phyloP scores from a whole-genome alignment of 1,140 invertebrate genomes.

The Anthonomus grandis region DNA sequence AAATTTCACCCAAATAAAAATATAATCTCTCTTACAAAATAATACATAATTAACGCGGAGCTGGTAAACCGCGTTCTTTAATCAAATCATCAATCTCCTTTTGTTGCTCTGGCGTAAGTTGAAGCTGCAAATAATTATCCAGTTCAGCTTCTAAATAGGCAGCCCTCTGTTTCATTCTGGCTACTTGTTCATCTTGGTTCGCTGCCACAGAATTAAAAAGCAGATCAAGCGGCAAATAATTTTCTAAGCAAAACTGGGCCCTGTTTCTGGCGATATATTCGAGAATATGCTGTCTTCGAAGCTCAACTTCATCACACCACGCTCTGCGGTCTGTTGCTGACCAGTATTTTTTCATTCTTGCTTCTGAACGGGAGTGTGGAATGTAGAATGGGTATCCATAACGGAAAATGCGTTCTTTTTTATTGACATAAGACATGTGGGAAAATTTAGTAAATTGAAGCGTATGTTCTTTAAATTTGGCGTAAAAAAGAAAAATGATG shows the following conservation, averaged over 20 bases:
- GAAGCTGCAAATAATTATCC: slow-evolving; percentile 27
- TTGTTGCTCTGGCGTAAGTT: slow-evolving; percentile 31
- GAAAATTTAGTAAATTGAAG: too few species aligned
- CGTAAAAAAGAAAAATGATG: too few species aligned
- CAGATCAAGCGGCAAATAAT: slow-evolving; percentile 51
- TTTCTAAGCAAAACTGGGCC: slow-evolving; percentile 28
- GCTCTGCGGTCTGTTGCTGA: slow-evolving; percentile 41
- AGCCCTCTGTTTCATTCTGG: slow-evolving; percentile 49
- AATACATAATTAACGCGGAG: too few species aligned
- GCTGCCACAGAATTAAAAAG: slow-evolving; percentile 52
- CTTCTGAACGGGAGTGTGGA: slow-evolving; percentile 35
- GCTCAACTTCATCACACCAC: slow-evolving; percentile 37
- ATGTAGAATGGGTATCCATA: slow-evolving; percentile 27
- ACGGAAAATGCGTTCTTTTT: slow-evolving; percentile 34
- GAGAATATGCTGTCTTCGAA: slow-evolving; percentile 42
- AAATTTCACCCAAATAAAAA: too few species aligned
- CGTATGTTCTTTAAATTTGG: too few species aligned
- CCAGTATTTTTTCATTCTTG: slow-evolving; percentile 39
- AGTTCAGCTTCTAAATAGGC: slow-evolving; percentile 33
- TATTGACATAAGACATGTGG: slow-evolving; percentile 39
- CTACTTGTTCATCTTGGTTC: slow-evolving; percentile 50
- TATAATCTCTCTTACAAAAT: too few species aligned
- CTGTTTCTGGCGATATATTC: slow-evolving; percentile 30
- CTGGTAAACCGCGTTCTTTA: slow-evolving; percentile 23
- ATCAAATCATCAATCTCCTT: slow-evolving; percentile 28